Evolutionary conservation across 2,797 vertebrate species (phyloP).

Genomic region (Monodelphis domestica): DNA sequence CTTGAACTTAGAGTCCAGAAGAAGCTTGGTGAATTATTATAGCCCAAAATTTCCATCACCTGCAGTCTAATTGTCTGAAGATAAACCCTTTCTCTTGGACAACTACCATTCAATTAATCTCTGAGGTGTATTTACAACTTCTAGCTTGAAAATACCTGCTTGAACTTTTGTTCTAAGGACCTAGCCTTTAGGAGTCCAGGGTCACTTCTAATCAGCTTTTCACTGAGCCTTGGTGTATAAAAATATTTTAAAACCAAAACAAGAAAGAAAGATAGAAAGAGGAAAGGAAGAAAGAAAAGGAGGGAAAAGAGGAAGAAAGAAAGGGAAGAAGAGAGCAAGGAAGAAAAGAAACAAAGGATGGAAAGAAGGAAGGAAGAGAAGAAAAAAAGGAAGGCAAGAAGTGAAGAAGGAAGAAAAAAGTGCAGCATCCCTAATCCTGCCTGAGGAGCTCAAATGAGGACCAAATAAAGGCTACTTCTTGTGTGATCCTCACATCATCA

Average conservation of each 20-base stretch:
- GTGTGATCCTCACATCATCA: constrained; percentile 60
- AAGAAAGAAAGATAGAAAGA: neutral
- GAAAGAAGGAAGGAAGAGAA: too few species aligned
- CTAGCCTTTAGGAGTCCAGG: neutral
- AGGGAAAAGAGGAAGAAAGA: neutral
- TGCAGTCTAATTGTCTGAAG: neutral
- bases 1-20: neutral
- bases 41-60: neutral
- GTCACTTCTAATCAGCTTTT: neutral
- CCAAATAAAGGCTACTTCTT: constrained; percentile 61
- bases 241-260: neutral
- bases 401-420: neutral
- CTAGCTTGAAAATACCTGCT: too few species aligned
- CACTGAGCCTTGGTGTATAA: neutral
- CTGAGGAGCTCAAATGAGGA: constrained; percentile 65
- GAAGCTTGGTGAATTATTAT: neutral
- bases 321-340: too few species aligned
- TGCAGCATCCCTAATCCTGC: constrained; percentile 40
- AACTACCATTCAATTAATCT: too few species aligned
- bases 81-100: neutral
- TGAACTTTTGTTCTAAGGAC: too few species aligned
- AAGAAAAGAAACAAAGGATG: neutral
- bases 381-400: neutral
- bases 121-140: too few species aligned
- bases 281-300: neutral